Percentiles rank a stretch among this genome's conserved stretches.
Evolutionary conservation across 1,140 invertebrate species (phyloP).

Genomic region (Sinonovacula constricta): DNA sequence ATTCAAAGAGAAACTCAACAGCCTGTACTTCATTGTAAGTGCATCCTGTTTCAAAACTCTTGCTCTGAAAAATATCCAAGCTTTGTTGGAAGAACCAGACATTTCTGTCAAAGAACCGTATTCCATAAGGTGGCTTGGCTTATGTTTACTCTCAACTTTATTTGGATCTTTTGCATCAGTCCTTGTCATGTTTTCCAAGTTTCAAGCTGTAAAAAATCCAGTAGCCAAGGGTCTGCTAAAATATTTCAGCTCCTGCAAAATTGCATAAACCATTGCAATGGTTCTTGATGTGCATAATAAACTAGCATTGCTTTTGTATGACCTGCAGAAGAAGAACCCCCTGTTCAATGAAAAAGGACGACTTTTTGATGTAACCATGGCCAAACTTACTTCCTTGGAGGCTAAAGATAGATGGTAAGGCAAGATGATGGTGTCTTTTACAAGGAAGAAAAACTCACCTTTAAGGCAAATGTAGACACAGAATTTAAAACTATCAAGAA

Average conservation of each 20-base stretch:
- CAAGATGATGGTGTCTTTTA: background rate
- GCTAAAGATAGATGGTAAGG: background rate
- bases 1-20: slow-evolving; percentile 38
- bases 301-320: background rate
- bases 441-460: background rate
- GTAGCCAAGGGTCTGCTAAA: slow-evolving; percentile 7
- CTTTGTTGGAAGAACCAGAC: slow-evolving; percentile 18
- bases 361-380: slow-evolving; percentile 1
- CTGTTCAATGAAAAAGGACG: slow-evolving; percentile 11
- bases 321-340: slow-evolving; percentile 2
- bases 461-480: background rate
- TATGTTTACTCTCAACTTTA: slow-evolving; percentile 4
- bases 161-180: slow-evolving; percentile 7
- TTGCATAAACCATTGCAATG: slow-evolving; percentile 4
- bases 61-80: slow-evolving; percentile 28
- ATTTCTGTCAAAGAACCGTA: slow-evolving; percentile 22
- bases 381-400: background rate
- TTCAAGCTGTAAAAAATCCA: slow-evolving; percentile 5
- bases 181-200: slow-evolving; percentile 14
- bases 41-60: slow-evolving; percentile 17
- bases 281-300: slow-evolving; percentile 21
- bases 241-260: slow-evolving; percentile 24
- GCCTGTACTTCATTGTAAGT: slow-evolving; percentile 16
- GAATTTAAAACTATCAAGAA: slow-evolving; percentile 21
- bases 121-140: slow-evolving; percentile 17